Base-by-base conservation (phyloP, 2,113 vertebrate genomes). In the Loxodonta africana region DNA sequence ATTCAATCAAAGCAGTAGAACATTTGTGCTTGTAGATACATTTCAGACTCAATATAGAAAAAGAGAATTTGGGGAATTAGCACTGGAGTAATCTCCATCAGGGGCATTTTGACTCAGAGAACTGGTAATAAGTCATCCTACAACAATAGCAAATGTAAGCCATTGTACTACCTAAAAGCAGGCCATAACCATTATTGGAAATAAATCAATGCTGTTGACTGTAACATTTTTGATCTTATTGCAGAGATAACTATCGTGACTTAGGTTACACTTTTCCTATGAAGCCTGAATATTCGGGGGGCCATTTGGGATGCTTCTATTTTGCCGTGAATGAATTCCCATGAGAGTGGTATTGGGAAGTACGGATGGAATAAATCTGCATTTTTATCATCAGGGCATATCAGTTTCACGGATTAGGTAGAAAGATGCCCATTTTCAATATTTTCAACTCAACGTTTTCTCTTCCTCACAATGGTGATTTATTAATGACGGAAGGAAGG, bases 41-140 rank as follows among this genome's bases (percentile, higher is more conserved):
- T 96, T 96, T 97, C 93, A 97, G 90, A 93, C 86, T 82, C 95
- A 94, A 97, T 94, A 97, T 98, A 98, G 97, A 94, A 96, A 93
- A 88, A 14, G 95, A 69, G 95, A 97, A 98, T 97, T 95, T 92
- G 77, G 92, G 77, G 97, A 97, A 97, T 97, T 97, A 95, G 44
- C 51, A 60, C 71, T 33, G 30, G 48, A 63, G 57, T 65, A 21
- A 92, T 96, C 84, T 95, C 83, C n/a, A 17, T 7, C 21, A 69
- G 65, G 65, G 37, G 44, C 8, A 81, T 83, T 92, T 85, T 41
- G 48, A 76, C 82, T 84, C 73, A 28, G 60, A 84, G 44, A 15
- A 46, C 7, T 11, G 63, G 46, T 28, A 37, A 1, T 30, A 53
- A 94, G 76, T 89, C 76, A 80, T 48, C 20, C 57, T 23, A 9